Conservation (phyloP, 2,113 vertebrate genomes). For the Amblyopsis rosae region DNA sequence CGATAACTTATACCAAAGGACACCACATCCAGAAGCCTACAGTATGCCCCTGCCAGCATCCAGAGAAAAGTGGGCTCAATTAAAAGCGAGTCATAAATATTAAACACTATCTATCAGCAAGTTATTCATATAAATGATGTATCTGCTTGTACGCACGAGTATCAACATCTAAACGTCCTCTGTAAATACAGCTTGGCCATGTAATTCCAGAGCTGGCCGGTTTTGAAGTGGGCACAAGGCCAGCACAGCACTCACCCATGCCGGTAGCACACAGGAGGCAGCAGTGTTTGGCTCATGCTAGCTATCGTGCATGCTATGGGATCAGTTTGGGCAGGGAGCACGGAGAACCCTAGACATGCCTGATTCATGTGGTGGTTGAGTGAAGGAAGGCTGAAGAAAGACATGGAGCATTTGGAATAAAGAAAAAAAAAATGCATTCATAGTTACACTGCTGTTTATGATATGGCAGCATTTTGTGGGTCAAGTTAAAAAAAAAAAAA, state of each 20-base stretch:
- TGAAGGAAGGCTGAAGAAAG: constrained; percentile 46
- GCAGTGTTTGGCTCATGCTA: constrained; percentile 56
- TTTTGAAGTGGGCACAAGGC: constrained; percentile 49
- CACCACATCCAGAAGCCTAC: constrained; percentile 21
- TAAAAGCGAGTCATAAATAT: constrained; percentile 72
- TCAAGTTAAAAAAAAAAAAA: not conserved
- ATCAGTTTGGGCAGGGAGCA: constrained; percentile 53
- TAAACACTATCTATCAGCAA: constrained; percentile 66
- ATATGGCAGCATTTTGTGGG: constrained; percentile 22
- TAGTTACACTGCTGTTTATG: constrained; percentile 17
- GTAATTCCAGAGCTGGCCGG: constrained; percentile 61
- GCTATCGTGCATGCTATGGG: constrained; percentile 34
- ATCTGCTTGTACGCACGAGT: constrained; percentile 60
- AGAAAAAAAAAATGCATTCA: constrained; percentile 32
- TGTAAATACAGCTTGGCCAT: constrained; percentile 73
- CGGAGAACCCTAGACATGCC: constrained; percentile 49
- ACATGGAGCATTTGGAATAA: constrained; percentile 32
- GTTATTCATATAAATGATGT: constrained; percentile 69
- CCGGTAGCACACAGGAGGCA: constrained; percentile 41
- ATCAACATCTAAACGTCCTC: constrained; percentile 65
- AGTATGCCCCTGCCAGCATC: constrained; percentile 39
- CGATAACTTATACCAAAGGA: constrained; percentile 42
- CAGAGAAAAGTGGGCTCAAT: constrained; percentile 61
- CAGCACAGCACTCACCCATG: constrained; percentile 63
- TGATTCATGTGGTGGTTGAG: constrained; percentile 51